Conservation (phyloP, 2,888 invertebrate genomes). For the Latrodectus hesperus region DNA sequence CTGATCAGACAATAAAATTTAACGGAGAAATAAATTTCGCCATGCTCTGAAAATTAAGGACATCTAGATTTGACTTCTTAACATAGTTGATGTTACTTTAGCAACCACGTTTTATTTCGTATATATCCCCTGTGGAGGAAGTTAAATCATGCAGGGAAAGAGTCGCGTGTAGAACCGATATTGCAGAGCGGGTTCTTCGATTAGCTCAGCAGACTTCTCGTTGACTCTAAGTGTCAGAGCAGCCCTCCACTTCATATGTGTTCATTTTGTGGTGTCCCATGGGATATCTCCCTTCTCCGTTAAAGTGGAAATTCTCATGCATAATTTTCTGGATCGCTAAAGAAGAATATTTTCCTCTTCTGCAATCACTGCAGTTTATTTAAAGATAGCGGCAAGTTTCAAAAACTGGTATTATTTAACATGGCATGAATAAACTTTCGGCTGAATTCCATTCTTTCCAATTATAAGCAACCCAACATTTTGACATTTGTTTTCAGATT, state of each 20-base stretch:
- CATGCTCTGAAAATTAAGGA: too few relatives aligned
- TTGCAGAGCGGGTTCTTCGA: conserved; percentile 14
- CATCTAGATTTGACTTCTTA: too few relatives aligned
- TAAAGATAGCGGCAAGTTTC: neutral
- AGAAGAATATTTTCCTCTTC: conserved; percentile 1
- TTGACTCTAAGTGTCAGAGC: conserved; percentile 3
- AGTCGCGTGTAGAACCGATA: conserved; percentile 18
- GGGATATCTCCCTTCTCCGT: neutral
- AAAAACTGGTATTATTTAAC: neutral
- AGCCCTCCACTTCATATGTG: neutral
- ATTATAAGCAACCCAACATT: too few relatives aligned
- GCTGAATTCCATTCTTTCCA: neutral
- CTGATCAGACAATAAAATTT: too few relatives aligned
- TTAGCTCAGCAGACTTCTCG: neutral
- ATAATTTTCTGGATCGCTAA: conserved; percentile 15
- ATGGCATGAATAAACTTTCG: neutral
- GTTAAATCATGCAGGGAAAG: neutral
- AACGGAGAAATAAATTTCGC: too few relatives aligned
- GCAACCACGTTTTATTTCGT: neutral
- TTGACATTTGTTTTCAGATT: too few relatives aligned
- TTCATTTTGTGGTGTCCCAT: conserved; percentile 13
- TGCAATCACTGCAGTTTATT: neutral
- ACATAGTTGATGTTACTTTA: too few relatives aligned
- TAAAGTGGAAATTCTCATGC: conserved; percentile 18
- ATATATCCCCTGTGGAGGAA: neutral